Conservation (phyloP, 1,140 invertebrate genomes). For the Bombus cullumanus region DNA sequence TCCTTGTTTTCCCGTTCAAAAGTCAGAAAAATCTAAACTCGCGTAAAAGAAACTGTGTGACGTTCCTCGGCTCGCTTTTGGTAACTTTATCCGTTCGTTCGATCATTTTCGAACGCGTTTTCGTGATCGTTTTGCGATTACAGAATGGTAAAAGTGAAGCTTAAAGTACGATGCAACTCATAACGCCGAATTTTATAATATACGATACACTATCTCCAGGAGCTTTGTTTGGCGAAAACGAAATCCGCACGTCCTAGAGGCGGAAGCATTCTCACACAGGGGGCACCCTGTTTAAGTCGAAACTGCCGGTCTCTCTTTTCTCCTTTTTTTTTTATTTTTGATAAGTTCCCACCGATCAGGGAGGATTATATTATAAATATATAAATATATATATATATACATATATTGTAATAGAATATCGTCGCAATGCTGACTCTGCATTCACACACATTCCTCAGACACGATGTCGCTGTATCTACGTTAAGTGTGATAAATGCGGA, state of each 20-base stretch:
- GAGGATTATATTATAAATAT: constrained; percentile 53
- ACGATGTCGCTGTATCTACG: constrained; percentile 68
- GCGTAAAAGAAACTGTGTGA: not conserved
- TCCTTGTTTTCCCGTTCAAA: constrained; percentile 7
- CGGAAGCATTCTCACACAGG: too few species aligned
- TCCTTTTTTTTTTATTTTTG: constrained; percentile 54
- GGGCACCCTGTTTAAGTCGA: constrained; percentile 16
- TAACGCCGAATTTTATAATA: constrained; percentile 22
- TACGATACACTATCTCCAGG: not conserved
- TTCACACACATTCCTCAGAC: constrained; percentile 76
- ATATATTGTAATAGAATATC: constrained; percentile 51
- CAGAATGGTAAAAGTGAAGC: not conserved
- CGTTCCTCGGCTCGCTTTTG: not conserved
- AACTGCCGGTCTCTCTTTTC: constrained; percentile 53
- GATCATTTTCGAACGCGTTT: constrained; percentile 11
- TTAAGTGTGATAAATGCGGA: constrained; percentile 70
- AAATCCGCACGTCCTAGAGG: not conserved
- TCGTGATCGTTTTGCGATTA: not conserved
- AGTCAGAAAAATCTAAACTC: not conserved
- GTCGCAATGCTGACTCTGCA: constrained; percentile 60
- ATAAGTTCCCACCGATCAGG: constrained; percentile 53
- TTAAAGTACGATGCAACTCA: not conserved
- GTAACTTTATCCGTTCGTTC: constrained; percentile 4
- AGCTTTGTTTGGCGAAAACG: constrained; percentile 20
- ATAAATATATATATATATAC: constrained; percentile 21